Base-by-base conservation (phyloP, 2,113 vertebrate species). In the Tympanuchus pallidicinctus region DNA sequence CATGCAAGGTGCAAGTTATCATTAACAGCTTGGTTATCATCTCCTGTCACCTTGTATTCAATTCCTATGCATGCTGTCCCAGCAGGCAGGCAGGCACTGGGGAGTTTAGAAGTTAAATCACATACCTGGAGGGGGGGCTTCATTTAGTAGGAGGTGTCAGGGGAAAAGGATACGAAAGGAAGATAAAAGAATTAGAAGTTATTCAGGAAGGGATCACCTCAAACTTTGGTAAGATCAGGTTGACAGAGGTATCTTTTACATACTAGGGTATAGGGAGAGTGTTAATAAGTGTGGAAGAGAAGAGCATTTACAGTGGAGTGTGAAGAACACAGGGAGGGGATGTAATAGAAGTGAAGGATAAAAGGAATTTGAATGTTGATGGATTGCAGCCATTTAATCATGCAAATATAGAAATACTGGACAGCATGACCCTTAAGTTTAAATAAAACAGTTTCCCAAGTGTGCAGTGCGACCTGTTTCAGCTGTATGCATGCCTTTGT, bases 101-200 rank as follows among this genome's bases (percentile, higher is more conserved):
- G 93, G 82, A 83, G 82, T 97, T 98, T 96, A 96, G 95, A 93
- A 86, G 94, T 97, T 95, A 94, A 94, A 86, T 73, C 93, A 97
- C 96, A 95, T 97, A 96, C 96, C 96, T 95, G 94, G 94, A 96
- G 93, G 93, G 92, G 93, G 96, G 21, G 94, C 94, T 96, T 96
- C 96, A 82, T 97, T 96, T 96, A 95, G 95, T 96, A 93, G 92
- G 92, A 96, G 61, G 90, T 95, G 93, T 97, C 95, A 96, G 67
- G 92, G 94, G 93, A 66, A 86, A 90, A 86, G 65, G 78, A 90
- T 73, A 64, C 83, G 86, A 94, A 94, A 96, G 93, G 95, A 97
- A 96, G 90, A 96, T 88, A 97, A 81, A 94, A 96, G 73, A 95
- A 94, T 96, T 96, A 94, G 95, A 96, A 89, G 93, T 95, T 94